Conservation (phyloP, 1,140 invertebrate species). For the Octopus bimaculoides region DNA sequence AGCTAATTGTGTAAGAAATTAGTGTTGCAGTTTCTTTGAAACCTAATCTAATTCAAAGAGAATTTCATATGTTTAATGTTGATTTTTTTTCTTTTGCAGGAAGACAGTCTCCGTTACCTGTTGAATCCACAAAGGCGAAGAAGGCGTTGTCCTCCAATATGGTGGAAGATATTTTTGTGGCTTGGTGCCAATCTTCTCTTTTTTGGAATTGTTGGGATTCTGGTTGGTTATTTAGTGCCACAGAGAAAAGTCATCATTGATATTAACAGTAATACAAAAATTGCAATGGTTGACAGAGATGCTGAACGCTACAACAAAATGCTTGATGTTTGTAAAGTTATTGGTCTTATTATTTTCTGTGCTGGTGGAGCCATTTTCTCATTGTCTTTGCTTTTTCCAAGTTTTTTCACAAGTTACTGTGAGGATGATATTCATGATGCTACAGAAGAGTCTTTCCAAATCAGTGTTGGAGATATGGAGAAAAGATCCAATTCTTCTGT, state of each 20-base stretch:
- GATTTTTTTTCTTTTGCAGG: constrained; percentile 18
- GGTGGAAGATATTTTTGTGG: constrained; percentile 59
- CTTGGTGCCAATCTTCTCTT: constrained; percentile 58
- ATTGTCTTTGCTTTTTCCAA: constrained; percentile 59
- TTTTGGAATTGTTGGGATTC: constrained; percentile 58
- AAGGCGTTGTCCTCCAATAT: constrained; percentile 51
- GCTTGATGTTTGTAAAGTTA: constrained; percentile 60
- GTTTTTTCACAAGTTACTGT: constrained; percentile 56
- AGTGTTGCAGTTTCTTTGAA: too few relatives aligned
- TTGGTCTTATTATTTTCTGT: constrained; percentile 61
- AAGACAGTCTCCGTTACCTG: constrained; percentile 57
- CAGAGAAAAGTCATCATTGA: constrained; percentile 56
- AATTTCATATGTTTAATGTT: not conserved
- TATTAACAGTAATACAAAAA: constrained; percentile 48
- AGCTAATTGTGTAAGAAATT: too few relatives aligned
- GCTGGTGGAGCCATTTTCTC: constrained; percentile 60
- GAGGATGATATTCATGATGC: constrained; percentile 43
- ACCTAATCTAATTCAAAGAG: too few relatives aligned
- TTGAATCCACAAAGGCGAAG: constrained; percentile 50
- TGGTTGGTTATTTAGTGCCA: constrained; percentile 61
- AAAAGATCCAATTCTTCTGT: constrained; percentile 42
- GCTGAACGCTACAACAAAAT: constrained; percentile 60
- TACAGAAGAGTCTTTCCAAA: constrained; percentile 31
- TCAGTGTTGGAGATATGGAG: constrained; percentile 28
- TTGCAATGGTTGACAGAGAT: constrained; percentile 58